Percentiles rank a stretch among this genome's conserved stretches.
phyloP scores from a whole-genome alignment of 23 tunicate genomes.

The Diplosoma virens region DNA sequence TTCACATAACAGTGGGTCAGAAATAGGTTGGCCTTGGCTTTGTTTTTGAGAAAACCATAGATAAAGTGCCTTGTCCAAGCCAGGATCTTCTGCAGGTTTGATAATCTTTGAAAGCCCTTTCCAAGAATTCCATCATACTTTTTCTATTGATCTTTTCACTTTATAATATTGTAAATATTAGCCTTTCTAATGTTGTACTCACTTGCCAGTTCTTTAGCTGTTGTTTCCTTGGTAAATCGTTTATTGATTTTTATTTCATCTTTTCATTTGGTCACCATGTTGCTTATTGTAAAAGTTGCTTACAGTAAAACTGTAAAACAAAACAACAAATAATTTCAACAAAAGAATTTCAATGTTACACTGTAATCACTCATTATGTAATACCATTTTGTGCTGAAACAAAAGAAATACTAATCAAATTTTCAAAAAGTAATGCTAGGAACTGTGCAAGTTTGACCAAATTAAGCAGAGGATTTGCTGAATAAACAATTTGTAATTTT shows the following conservation, averaged over 20 bases:
- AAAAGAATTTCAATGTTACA: not conserved
- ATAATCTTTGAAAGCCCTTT: not conserved
- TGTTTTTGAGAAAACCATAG: not conserved
- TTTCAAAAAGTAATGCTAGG: too few relatives aligned
- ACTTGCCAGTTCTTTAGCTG: not conserved
- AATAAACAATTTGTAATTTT: too few relatives aligned
- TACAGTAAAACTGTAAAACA: not conserved
- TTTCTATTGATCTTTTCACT: not conserved
- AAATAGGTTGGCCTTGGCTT: not conserved
- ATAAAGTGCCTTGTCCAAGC: not conserved
- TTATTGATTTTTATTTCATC: not conserved
- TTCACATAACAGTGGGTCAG: not conserved
- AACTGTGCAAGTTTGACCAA: not conserved
- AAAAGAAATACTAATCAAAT: too few relatives aligned
- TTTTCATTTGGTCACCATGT: not conserved
- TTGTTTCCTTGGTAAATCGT: not conserved
- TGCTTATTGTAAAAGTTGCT: not conserved
- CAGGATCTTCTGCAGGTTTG: not conserved
- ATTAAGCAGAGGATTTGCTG: not conserved
- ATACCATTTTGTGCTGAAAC: too few relatives aligned
- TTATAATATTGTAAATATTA: not conserved
- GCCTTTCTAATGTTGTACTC: not conserved
- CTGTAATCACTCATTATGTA: too few relatives aligned
- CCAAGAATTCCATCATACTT: not conserved
- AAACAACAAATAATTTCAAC: not conserved